Evolutionary conservation across 2,888 invertebrate species (phyloP).

Genomic region (Morpho deidamia): DNA sequence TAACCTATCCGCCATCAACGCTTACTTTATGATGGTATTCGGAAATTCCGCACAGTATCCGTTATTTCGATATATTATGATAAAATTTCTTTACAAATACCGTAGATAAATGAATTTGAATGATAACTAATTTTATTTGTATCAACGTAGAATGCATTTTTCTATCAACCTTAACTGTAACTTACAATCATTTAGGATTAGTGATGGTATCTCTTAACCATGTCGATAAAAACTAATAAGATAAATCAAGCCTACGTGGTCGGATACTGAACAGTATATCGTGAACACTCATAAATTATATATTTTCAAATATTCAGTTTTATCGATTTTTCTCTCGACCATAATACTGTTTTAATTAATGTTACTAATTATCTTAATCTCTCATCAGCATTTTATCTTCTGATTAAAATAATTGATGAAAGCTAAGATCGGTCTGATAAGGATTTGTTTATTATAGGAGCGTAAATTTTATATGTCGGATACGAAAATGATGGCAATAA

Average conservation of each 20-base stretch:
- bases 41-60: too few relatives aligned
- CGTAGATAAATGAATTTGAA: slow-evolving; percentile 8
- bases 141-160: slow-evolving; percentile 36
- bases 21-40: too few relatives aligned
- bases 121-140: slow-evolving; percentile 33
- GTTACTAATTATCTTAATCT: slow-evolving; percentile 37
- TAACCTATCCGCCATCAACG: too few relatives aligned
- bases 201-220: slow-evolving; percentile 36
- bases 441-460: neutral
- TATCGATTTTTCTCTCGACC: slow-evolving; percentile 36
- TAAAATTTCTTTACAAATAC: too few relatives aligned
- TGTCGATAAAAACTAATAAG: slow-evolving; percentile 62
- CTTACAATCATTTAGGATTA: slow-evolving; percentile 35
- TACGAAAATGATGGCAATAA: too few relatives aligned
- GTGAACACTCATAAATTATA: slow-evolving; percentile 48
- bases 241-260: slow-evolving; percentile 52
- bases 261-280: slow-evolving; percentile 40
- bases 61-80: too few relatives aligned
- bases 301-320: slow-evolving; percentile 35
- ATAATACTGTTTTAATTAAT: slow-evolving; percentile 38
- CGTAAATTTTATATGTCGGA: neutral
- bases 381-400: slow-evolving; percentile 14
- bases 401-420: slow-evolving; percentile 3
- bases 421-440: neutral
- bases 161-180: slow-evolving; percentile 26